A percentile compares a stretch with the other conserved stretches of the same genome.
Conservation (phyloP, 2,888 invertebrate species). For the Tetheella fluctuosa region DNA sequence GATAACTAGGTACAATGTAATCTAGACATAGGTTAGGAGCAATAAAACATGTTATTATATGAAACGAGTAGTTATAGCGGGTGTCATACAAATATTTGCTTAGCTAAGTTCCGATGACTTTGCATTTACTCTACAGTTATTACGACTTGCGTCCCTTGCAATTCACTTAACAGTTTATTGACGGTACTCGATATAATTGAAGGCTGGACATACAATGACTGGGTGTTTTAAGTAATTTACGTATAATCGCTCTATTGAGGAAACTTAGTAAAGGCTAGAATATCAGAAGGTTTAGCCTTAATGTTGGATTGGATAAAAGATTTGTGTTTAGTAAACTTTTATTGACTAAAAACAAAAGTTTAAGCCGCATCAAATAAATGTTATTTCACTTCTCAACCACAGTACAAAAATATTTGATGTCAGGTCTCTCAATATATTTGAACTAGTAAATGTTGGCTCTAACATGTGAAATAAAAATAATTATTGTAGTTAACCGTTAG, state of each 20-base stretch:
- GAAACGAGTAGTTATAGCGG: not conserved
- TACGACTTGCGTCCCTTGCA: not conserved
- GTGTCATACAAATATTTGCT: conserved; percentile 1
- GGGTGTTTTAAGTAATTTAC: not conserved
- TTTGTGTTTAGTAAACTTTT: too few species aligned
- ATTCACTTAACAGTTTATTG: conserved; percentile 2
- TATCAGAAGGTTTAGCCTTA: not conserved
- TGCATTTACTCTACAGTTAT: not conserved
- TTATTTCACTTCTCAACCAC: too few species aligned
- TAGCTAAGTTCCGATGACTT: conserved; percentile 3
- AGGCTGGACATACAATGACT: not conserved
- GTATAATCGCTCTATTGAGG: not conserved
- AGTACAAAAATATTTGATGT: too few species aligned
- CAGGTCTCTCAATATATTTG: too few species aligned
- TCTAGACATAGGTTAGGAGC: not conserved
- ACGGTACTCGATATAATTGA: not conserved
- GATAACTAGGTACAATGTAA: conserved; percentile 8
- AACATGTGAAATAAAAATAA: too few species aligned
- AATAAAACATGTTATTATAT: not conserved
- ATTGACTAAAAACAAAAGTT: too few species aligned
- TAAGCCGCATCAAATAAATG: too few species aligned
- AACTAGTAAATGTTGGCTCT: too few species aligned
- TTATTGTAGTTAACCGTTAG: too few species aligned
- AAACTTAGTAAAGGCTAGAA: not conserved
- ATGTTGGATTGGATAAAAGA: not conserved